Evolutionary conservation across 1,140 invertebrate genomes (phyloP), one percentile per base, ranked within the genome.

Genomic region (Drosophila triauraria): DNA sequence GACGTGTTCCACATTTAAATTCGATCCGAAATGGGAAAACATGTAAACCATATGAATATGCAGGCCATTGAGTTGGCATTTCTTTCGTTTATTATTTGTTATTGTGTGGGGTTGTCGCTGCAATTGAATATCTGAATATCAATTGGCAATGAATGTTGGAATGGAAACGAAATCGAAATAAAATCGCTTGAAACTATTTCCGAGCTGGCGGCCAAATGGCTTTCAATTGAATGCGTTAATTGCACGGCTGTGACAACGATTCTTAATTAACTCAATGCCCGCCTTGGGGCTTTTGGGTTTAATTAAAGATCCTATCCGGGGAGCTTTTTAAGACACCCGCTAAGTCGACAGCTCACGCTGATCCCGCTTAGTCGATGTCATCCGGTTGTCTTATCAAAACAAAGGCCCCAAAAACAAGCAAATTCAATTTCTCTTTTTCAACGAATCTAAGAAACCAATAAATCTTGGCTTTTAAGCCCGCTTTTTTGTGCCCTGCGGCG

Each of bases 71-170:
- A 60, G 53, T 40, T 63, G 59, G 78, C 76, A 75, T 82, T 86
- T 86, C 79, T 78, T 86, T 85, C 46, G 30, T 51, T 72, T 72
- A 72, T 64, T 61, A 48, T 47, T 44, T 67, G 23, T 35, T 48
- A 35, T 54, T 50, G 69, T 72, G 20, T 53, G 32, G 44, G 64
- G 58, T 60, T 82, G 80, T 62, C 75, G 54, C 71, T 85, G 82
- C 82, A 86, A 85, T 86, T 85, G 82, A 85, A 86, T 82, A 63
- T 71, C 83, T 87, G 82, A 85, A 86, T 86, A 63, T 71, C 83
- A 85, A 85, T 83, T 56, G 53, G 35, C 35, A 56, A 38, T 70
- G 32, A 32, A 32, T 32, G 9, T 32, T 69, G 80, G 70, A 83
- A 75, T 78, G 63, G 68, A 82, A 82, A 75, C 63, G 74, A 75